phyloP scores from a whole-genome alignment of 2,888 invertebrate genomes.

The Amiota communis region DNA sequence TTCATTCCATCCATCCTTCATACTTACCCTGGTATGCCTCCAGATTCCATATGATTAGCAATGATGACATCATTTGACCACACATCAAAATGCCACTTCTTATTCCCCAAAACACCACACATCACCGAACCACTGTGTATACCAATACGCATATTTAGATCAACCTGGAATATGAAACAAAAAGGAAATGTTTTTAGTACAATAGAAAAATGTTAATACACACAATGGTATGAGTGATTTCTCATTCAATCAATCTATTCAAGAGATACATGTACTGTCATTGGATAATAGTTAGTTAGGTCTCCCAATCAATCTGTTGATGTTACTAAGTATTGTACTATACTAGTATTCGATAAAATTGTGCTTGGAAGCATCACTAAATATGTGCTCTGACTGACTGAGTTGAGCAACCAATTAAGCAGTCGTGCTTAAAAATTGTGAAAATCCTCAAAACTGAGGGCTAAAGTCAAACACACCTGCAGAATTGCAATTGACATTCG shows the following conservation, averaged over 20 bases:
- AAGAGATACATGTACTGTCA: too few species aligned
- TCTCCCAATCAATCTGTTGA: too few species aligned
- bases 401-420: constrained; percentile 33
- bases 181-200: too few species aligned
- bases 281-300: too few species aligned
- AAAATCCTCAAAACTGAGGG: constrained; percentile 38
- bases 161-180: constrained; percentile 78
- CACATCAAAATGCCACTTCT: constrained; percentile 95
- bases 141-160: constrained; percentile 97
- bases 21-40: constrained; percentile 93
- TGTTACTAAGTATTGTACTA: too few species aligned
- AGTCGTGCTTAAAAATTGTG: constrained; percentile 13
- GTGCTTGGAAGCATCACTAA: neutral
- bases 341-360: too few species aligned
- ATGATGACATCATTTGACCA: constrained; percentile 96
- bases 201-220: too few species aligned
- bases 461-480: constrained; percentile 1
- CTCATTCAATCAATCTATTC: too few species aligned
- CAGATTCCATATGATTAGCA: constrained; percentile 97
- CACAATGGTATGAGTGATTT: too few species aligned
- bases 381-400: neutral
- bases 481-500: constrained; percentile 17
- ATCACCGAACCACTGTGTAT: constrained; percentile 97
- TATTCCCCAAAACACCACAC: constrained; percentile 93
- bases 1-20: too few species aligned